A percentile compares a stretch with the other conserved stretches of the same genome.
Conservation (phyloP, 2,113 vertebrate genomes). For the Pimephales promelas region DNA sequence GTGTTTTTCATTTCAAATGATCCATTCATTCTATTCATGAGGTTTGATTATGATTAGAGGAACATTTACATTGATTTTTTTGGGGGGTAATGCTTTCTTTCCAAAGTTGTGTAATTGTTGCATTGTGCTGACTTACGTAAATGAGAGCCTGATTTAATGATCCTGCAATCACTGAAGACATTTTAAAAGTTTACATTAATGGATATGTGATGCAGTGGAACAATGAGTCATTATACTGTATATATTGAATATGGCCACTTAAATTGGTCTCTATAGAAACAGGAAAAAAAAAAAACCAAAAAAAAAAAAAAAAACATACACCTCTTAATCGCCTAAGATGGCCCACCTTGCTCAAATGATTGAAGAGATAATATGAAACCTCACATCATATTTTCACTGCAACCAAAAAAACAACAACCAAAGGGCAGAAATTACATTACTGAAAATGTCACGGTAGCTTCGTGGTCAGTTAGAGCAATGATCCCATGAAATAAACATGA, state of each 20-base stretch:
- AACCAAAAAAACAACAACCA: background rate
- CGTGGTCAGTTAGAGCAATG: background rate
- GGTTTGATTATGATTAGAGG: slow-evolving; percentile 3
- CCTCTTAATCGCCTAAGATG: background rate
- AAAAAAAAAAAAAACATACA: background rate
- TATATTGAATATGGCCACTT: background rate
- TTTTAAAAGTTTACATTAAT: slow-evolving; percentile 39
- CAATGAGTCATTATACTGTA: background rate
- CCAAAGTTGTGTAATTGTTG: slow-evolving; percentile 3
- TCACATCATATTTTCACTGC: background rate
- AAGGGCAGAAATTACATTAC: background rate
- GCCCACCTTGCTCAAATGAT: background rate
- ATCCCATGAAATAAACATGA: slow-evolving; percentile 1
- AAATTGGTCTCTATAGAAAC: background rate
- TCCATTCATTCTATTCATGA: background rate
- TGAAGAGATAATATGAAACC: background rate
- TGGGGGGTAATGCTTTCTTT: background rate
- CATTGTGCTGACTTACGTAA: background rate
- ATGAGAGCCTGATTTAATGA: background rate
- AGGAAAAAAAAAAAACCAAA: background rate
- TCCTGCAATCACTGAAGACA: background rate
- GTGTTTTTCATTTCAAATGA: background rate
- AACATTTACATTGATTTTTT: slow-evolving; percentile 24
- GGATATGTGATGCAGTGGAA: background rate
- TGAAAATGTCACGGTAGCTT: background rate